Base-by-base conservation (phyloP, 2,888 invertebrate species). In the Phorcus lineatus region DNA sequence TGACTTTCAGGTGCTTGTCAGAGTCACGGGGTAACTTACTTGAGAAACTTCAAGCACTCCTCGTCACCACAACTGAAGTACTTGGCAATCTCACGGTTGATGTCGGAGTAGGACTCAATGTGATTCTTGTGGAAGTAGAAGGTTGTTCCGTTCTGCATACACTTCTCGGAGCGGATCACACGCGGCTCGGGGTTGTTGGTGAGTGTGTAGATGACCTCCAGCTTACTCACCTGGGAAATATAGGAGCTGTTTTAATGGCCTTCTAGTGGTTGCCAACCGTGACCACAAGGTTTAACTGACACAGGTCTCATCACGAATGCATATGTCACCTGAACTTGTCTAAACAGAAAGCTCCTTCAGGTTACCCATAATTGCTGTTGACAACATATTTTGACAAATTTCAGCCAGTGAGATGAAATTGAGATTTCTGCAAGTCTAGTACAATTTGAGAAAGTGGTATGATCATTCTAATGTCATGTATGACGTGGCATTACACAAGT, bases 11-110 rank as follows among this genome's bases (percentile, higher is more conserved):
- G 31, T 22, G 4, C 6, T 2, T 22, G 36, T 4, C 36, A 36
- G 36, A 36, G 36, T 36, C 36, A 2, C 36, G 1, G 47, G 7
- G 22, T 4, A 4, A 70, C 83, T 79, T 82, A 91, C 91, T 85
- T 52, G 52, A 75, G 22, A 16, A 52, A 75, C 75, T 54, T 89
- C 19, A 90, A 77, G 74, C 88, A 88, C 22, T 82, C 79, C 11
- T 78, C 81, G 75, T 89, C 81, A 17, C 83, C 84, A 17, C 81
- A 80, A 74, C 89, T 87, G 81, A 92, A 91, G 81, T 84, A 89
- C 19, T 85, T 84, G 6, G 91, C 89, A 4, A 92, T 83, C 76
- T 90, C 91, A 47, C 83, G 78, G 86, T 89, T 88, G 81, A 92
- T 87, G 11, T 90, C 90, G 0, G 57, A 17, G 47, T 80, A 81